A percentile compares a stretch with the other conserved stretches of the same genome.
Evolutionary conservation across 2,113 vertebrate genomes (phyloP).

Genomic region (Eulacestoma nigropectus): DNA sequence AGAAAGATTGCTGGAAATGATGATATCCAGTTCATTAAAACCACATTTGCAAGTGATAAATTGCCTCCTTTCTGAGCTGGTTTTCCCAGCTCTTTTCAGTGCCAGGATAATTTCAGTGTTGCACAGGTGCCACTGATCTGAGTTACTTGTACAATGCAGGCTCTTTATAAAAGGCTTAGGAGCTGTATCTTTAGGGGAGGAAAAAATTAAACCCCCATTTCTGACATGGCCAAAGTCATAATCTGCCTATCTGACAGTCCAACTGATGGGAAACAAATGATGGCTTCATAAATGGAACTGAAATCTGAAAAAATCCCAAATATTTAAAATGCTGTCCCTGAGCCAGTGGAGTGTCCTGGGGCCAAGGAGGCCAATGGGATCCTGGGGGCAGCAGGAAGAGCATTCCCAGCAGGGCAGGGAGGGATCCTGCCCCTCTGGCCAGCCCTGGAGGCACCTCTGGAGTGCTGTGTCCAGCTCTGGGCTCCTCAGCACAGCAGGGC

Average conservation of each 20-base stretch:
- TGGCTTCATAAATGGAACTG: background rate
- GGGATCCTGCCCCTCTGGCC: too few species aligned
- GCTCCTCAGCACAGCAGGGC: too few species aligned
- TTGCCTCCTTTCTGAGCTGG: background rate
- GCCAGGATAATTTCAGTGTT: background rate
- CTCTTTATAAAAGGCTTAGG: background rate
- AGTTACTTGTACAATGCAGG: background rate
- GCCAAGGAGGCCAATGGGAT: background rate
- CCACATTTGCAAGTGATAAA: constrained; percentile 48
- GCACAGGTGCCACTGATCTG: background rate
- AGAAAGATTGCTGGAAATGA: constrained; percentile 27
- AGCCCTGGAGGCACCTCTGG: too few species aligned
- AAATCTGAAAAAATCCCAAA: background rate
- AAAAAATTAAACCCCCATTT: background rate
- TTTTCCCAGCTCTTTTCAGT: background rate
- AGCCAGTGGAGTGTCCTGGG: background rate
- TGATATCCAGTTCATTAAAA: constrained; percentile 41
- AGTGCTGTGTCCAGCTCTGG: too few species aligned
- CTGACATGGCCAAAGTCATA: background rate
- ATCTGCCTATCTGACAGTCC: background rate
- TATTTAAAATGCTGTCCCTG: background rate
- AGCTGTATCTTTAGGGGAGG: background rate
- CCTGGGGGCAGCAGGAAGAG: too few species aligned
- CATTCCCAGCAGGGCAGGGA: too few species aligned
- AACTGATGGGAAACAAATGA: background rate